A percentile compares a stretch with the other conserved stretches of the same genome.
These are phyloP conservation scores for Blastobasis lacticolella DNA, from an alignment of 2,888 invertebrate genomes.

Conservation along the genomic window DNA sequence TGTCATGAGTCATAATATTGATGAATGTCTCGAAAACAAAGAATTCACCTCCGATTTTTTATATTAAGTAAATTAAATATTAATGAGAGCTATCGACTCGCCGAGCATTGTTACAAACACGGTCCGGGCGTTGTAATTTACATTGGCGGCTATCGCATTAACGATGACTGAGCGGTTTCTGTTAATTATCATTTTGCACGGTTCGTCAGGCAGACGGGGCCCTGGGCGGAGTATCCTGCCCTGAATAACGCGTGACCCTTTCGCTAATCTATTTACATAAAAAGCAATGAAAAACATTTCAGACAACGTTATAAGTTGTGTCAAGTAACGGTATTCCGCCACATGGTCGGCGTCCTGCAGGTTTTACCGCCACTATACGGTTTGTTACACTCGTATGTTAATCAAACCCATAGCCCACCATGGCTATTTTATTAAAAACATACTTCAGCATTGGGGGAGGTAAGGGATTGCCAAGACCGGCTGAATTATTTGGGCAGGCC, in stretches of 20 bases:
- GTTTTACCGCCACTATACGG: too few species aligned
- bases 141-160: slow-evolving; percentile 65
- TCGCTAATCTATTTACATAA: neutral
- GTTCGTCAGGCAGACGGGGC: slow-evolving; percentile 57
- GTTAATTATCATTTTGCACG: slow-evolving; percentile 73
- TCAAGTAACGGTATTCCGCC: too few species aligned
- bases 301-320: neutral
- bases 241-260: neutral
- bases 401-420: too few species aligned
- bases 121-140: slow-evolving; percentile 49
- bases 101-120: slow-evolving; percentile 56
- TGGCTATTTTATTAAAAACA: too few species aligned
- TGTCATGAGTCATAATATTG: too few species aligned
- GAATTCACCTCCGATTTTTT: slow-evolving; percentile 15
- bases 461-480: slow-evolving; percentile 4
- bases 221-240: neutral
- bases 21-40: neutral
- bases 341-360: too few species aligned
- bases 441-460: neutral
- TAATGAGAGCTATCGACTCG: slow-evolving; percentile 54
- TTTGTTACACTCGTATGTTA: too few species aligned
- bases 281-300: neutral
- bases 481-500: slow-evolving; percentile 7
- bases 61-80: slow-evolving; percentile 49
- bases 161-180: slow-evolving; percentile 71